Base-by-base conservation (phyloP, 2,113 vertebrate genomes). In the Turnix velox region DNA sequence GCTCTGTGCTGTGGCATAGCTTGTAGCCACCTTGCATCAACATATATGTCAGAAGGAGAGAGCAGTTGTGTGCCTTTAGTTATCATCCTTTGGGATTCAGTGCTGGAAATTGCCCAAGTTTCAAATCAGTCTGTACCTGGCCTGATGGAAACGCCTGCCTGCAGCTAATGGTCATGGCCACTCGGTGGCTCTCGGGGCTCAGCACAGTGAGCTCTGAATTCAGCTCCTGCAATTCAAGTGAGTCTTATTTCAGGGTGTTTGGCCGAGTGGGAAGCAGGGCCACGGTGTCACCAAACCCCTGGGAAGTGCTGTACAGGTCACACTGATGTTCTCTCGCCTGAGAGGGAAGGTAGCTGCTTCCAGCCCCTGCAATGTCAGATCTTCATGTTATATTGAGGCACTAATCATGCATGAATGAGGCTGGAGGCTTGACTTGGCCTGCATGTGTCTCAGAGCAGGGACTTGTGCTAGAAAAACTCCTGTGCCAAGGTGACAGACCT, bases 121-220 rank as follows among this genome's bases (percentile, higher is more conserved):
- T 13, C 9, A 30, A 6, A 18, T 5, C 2, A 0, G 20, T 17
- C 52, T 48, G 0, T 23, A 13, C 14, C 8, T 0, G 1, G 30
- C 39, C 7, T 0, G 33, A 7, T 18, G 61, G 67, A 12, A 57
- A 4, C 3, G 6, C 22, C 55, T 57, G 55, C 22, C 45, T 69
- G 87, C 81, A 54, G 46, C 65, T 40, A 6, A 16, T 0, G 7
- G n/a, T 18, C 43, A 33, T 1, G 39, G 65, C 92, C 71, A 7
- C 80, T 37, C 17, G 27, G 75, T 43, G 92, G 91, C 79, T 65
- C 6, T 49, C 24, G 0, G 54, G 11, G 23, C 72, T 59, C 46
- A 28, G 28, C 16, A 4, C 25, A 14, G 8, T 1, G 12, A 0
- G 3, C 59, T 35, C 11, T 12, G 46, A 17, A 4, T 19, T 67